These are phyloP conservation scores for Arenaria interpres DNA, from an alignment of 2,113 vertebrate species.

Conservation along the genomic window DNA sequence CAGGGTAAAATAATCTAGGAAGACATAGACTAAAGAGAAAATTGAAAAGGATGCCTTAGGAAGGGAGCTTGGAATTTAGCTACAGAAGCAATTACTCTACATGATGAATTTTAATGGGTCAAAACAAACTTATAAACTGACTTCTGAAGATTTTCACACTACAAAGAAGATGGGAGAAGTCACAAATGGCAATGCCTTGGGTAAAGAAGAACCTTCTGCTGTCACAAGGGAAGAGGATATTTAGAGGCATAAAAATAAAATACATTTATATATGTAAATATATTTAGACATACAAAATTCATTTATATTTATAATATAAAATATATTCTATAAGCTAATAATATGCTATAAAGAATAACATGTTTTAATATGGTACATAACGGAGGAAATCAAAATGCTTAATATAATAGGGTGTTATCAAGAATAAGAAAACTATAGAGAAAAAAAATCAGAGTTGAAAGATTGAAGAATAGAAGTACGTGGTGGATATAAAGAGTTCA, in stretches of 20 bases:
- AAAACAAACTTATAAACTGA: not conserved
- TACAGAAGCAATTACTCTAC: not conserved
- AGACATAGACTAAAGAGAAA: not conserved
- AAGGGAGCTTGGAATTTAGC: not conserved
- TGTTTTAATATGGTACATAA: not conserved
- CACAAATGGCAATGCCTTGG: not conserved
- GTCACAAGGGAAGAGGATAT: not conserved
- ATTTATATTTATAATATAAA: not conserved
- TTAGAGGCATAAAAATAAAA: not conserved
- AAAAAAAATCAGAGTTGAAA: not conserved
- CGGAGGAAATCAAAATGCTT: not conserved
- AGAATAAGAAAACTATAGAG: not conserved
- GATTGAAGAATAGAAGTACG: not conserved
- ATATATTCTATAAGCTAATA: not conserved
- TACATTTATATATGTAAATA: not conserved
- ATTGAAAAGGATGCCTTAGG: not conserved
- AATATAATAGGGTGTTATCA: not conserved
- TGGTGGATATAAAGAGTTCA: not conserved
- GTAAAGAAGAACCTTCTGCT: not conserved
- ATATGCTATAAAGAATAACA: not conserved
- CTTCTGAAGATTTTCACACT: not conserved
- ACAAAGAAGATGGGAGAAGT: not conserved
- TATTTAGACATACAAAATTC: not conserved
- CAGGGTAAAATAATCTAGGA: not conserved
- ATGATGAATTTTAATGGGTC: not conserved